Conservation (phyloP, 2,113 vertebrate species). For the Peromyscus polionotus region DNA sequence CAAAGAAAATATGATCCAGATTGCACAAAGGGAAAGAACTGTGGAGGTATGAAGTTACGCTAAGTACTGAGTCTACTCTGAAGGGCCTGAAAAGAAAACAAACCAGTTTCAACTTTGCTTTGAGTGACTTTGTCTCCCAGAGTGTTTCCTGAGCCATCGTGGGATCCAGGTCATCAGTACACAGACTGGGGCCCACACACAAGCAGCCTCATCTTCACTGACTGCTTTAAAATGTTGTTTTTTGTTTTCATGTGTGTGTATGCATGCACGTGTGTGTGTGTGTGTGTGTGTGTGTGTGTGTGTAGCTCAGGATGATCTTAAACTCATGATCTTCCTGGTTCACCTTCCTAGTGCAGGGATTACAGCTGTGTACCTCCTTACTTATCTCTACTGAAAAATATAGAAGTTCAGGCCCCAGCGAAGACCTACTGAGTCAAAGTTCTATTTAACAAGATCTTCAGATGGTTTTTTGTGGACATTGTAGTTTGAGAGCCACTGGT, state of each 20-base stretch:
- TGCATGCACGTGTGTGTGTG: background rate
- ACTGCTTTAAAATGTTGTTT: background rate
- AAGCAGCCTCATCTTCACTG: background rate
- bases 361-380: background rate
- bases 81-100: background rate
- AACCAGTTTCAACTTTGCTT: background rate
- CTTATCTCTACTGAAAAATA: background rate
- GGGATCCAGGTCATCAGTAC: background rate
- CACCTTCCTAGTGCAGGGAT: background rate
- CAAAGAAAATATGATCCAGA: background rate
- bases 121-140: background rate
- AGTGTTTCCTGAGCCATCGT: background rate
- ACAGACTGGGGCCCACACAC: background rate
- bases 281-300: rapidly evolving
- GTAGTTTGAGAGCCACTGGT: background rate
- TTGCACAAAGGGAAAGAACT: background rate
- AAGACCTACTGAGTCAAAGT: background rate
- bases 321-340: background rate
- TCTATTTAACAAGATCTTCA: background rate
- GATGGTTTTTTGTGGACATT: background rate
- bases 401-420: background rate
- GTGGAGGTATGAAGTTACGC: background rate
- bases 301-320: background rate
- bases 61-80: background rate
- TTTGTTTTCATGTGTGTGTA: background rate